phyloP scores from a whole-genome alignment of 2,888 invertebrate species.

The Danaus chrysippus region DNA sequence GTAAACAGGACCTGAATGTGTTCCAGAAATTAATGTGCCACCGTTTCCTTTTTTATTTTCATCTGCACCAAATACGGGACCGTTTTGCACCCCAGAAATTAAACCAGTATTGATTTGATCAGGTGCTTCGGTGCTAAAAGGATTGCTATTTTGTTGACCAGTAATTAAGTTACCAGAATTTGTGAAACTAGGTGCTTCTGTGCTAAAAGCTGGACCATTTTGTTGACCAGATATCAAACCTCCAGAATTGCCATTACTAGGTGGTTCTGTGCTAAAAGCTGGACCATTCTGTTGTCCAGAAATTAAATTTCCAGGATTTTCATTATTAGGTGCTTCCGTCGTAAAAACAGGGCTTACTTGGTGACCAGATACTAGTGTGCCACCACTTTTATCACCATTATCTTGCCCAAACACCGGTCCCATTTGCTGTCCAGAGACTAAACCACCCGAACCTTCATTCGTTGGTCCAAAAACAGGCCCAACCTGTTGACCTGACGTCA shows the following conservation, averaged over 20 bases:
- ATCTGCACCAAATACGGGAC: conserved; percentile 6
- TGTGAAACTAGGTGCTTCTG: conserved; percentile 12
- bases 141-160: conserved; percentile 9
- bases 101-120: not conserved
- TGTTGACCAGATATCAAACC: not conserved
- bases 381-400: not conserved
- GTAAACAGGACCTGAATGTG: conserved; percentile 9
- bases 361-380: conserved; percentile 4
- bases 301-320: not conserved
- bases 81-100: conserved; percentile 3
- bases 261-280: not conserved
- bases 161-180: not conserved
- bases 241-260: conserved; percentile 8
- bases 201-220: not conserved
- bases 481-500: conserved; percentile 4
- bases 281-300: conserved; percentile 8
- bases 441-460: not conserved
- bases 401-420: conserved; percentile 10
- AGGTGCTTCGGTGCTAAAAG: not conserved
- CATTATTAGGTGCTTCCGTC: not conserved
- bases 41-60: conserved; percentile 1
- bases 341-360: conserved; percentile 4
- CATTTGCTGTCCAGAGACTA: not conserved
- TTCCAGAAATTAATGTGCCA: conserved; percentile 11
- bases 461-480: not conserved